These are phyloP conservation scores for Pelecanoides urinatrix DNA, from an alignment of 2,113 vertebrate genomes.

Conservation along the genomic window DNA sequence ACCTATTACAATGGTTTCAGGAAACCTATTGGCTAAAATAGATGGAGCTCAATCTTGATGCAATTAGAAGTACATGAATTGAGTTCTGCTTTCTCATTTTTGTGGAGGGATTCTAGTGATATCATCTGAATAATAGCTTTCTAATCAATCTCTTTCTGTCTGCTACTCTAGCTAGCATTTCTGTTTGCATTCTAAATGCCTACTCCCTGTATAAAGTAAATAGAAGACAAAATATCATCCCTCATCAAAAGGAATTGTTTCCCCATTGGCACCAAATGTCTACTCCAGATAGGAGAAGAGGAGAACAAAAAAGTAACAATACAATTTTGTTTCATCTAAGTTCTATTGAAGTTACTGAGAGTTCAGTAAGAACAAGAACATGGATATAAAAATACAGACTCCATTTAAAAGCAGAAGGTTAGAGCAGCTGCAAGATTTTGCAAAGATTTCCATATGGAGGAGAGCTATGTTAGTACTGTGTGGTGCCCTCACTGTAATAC, in stretches of 20 bases:
- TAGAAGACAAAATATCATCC: constrained; percentile 2
- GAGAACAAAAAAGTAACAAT: not conserved
- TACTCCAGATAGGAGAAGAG: not conserved
- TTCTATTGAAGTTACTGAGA: not conserved
- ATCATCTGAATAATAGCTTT: not conserved
- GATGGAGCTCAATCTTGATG: not conserved
- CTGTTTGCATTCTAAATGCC: not conserved
- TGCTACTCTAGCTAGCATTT: not conserved
- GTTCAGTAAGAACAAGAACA: not conserved
- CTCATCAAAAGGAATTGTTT: constrained; percentile 17
- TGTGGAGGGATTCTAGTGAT: not conserved
- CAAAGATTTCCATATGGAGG: not conserved
- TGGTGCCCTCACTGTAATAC: not conserved
- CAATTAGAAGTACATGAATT: not conserved
- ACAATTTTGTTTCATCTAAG: not conserved
- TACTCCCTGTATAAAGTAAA: not conserved
- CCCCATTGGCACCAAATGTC: not conserved
- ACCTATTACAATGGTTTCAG: not conserved
- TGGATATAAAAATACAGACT: not conserved
- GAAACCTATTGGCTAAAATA: not conserved
- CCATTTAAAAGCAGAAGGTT: not conserved
- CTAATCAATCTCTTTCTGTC: not conserved
- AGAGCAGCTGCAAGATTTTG: not conserved
- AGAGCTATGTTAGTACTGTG: not conserved
- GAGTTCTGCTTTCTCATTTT: not conserved